Evolutionary conservation across 2,888 invertebrate species (phyloP), one percentile per base, ranked within the genome.

Genomic region (Troilus luridus): DNA sequence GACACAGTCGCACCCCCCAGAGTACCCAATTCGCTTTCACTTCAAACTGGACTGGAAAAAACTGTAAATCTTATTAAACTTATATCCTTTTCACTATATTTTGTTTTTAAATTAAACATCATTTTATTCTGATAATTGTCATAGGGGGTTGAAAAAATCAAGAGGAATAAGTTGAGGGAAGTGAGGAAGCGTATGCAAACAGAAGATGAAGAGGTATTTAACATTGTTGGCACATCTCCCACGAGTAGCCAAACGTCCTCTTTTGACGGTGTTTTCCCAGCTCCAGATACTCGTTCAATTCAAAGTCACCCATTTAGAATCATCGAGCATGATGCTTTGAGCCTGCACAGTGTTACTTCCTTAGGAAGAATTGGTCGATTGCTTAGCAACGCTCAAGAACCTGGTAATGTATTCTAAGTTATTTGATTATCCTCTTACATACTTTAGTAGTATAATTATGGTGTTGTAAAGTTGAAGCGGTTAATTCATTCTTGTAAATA

Each of bases 311-410:
- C 98, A 41, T 98, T 98, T 94, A 96, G 96, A 94, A 97, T 98
- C 92, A 97, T 98, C 93, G 97, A 98, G 93, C 97, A 97, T 93
- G 98, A 98, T 94, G 96, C 98, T 24, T 95, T 97, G 94, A 98
- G 98, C 94, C 95, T 98, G 93, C 98, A 98, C 94, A 98, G 98
- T 94, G 97, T 98, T 95, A 97, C 97, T 93, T 98, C 98, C 89
- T 95, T 98, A 91, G 98, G 98, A 56, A 95, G 98, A 93, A 96
- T 97, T 92, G 97, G 98, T 59, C 95, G 97, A 93, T 96, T 98
- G 93, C 95, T 97, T 92, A 95, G 93, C 21, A 95, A 93, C 24
- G 88, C 90, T 27, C 92, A 92, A 85, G 92, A 92, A 59, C 81
- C 91, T 64, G 91, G 92, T 92, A 88, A 89, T 81, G 59, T 62